Percentiles rank a stretch among this genome's conserved stretches.
Evolutionary conservation across 2,888 invertebrate species (phyloP).

Genomic region (Cantharis lateralis): DNA sequence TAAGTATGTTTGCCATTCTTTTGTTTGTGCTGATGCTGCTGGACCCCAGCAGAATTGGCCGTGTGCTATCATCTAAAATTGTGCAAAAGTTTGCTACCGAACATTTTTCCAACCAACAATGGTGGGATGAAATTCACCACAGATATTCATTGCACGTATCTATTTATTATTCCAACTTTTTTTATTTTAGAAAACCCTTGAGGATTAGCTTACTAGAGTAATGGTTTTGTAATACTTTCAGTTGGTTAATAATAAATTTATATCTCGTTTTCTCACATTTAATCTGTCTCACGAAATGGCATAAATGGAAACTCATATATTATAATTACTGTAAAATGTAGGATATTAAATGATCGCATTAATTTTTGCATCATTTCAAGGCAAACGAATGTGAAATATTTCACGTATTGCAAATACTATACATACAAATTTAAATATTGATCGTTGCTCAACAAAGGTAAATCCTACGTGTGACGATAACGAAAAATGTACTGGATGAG

Average conservation of each 20-base stretch:
- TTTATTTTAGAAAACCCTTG: not conserved
- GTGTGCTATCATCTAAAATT: not conserved
- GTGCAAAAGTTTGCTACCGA: not conserved
- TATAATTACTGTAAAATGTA: not conserved
- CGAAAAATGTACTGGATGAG: not conserved
- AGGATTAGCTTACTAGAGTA: not conserved
- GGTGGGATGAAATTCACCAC: not conserved
- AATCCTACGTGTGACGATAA: conserved; percentile 10
- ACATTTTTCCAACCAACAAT: not conserved
- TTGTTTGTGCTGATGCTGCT: not conserved
- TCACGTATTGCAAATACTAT: not conserved
- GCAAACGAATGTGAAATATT: conserved; percentile 5
- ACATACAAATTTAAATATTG: conserved; percentile 2
- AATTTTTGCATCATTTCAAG: conserved; percentile 8
- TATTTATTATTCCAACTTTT: not conserved
- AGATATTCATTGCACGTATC: no score
- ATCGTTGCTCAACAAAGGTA: conserved; percentile 7
- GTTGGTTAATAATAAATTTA: not conserved
- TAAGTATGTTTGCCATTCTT: not conserved
- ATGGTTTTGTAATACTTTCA: not conserved
- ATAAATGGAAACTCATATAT: not conserved
- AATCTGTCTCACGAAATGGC: not conserved
- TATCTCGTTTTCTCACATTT: not conserved
- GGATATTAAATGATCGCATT: not conserved
- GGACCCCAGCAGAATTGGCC: not conserved